Conservation (phyloP, 2,113 vertebrate genomes). For the Microtus pennsylvanicus region DNA sequence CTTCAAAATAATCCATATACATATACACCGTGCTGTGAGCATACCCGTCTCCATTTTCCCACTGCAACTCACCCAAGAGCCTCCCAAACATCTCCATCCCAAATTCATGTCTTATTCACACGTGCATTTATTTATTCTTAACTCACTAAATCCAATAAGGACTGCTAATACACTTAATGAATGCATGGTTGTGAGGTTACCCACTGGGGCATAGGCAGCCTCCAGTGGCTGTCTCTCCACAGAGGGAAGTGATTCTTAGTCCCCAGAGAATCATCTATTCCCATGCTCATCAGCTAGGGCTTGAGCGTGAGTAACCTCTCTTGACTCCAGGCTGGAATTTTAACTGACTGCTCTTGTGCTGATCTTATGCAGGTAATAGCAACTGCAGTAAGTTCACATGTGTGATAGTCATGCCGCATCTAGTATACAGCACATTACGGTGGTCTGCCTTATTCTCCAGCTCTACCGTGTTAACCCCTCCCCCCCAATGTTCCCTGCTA, state of each 20-base stretch:
- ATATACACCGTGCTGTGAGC: background rate
- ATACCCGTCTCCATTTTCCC: background rate
- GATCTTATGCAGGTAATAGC: background rate
- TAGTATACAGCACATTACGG: background rate
- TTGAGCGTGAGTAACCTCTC: background rate
- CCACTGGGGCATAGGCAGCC: background rate
- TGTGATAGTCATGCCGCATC: background rate
- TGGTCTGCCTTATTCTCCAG: background rate
- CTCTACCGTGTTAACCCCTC: accelerated
- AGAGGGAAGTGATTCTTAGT: background rate
- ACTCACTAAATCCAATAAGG: background rate
- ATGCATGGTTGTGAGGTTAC: background rate
- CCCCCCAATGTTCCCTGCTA: background rate
- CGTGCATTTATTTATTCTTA: background rate
- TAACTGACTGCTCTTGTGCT: background rate
- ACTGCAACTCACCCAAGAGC: background rate
- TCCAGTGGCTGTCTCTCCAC: background rate
- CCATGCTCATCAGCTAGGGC: background rate
- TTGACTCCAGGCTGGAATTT: background rate
- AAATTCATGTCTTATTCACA: background rate
- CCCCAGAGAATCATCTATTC: background rate
- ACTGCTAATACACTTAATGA: background rate
- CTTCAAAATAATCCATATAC: background rate
- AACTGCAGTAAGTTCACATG: background rate
- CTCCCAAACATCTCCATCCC: background rate